Percentiles rank a stretch among this genome's conserved stretches.
Conservation (phyloP, 2,797 vertebrate species). For the Rhinophrynus dorsalis region DNA sequence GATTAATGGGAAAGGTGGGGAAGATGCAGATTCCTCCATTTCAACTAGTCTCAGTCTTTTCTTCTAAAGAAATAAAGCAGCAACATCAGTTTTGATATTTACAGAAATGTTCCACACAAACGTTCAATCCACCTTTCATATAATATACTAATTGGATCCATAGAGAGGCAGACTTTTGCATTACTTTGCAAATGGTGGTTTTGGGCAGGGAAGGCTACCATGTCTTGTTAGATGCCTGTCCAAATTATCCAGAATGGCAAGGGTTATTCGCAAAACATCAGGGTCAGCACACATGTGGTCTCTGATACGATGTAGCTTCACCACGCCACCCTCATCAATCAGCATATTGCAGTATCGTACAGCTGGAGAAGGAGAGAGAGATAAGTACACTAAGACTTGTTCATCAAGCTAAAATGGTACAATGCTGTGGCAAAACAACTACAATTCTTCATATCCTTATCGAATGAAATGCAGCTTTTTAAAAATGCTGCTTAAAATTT, state of each 20-base stretch:
- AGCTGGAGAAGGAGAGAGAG: constrained; percentile 63
- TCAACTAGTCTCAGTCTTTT: not conserved
- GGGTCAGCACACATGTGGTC: constrained; percentile 85
- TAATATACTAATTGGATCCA: not conserved
- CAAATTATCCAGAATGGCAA: constrained; percentile 91
- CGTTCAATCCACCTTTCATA: not conserved
- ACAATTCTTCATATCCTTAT: too few relatives aligned
- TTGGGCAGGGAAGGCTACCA: constrained; percentile 71
- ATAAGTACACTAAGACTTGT: not conserved
- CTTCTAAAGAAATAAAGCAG: not conserved
- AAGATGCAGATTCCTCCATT: not conserved
- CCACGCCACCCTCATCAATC: constrained; percentile 93
- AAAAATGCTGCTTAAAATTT: too few relatives aligned
- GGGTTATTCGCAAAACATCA: constrained; percentile 83
- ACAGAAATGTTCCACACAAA: not conserved
- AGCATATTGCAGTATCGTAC: constrained; percentile 96
- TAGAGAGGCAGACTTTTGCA: not conserved
- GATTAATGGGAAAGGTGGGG: not conserved
- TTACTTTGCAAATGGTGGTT: constrained; percentile 51
- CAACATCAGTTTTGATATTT: not conserved
- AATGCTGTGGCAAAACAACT: too few relatives aligned
- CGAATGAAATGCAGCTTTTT: too few relatives aligned
- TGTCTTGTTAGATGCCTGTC: constrained; percentile 87
- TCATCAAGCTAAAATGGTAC: too few relatives aligned
- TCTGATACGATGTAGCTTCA: constrained; percentile 86